These are phyloP conservation scores for Hippocampus comes DNA, from an alignment of 2,113 vertebrate species.

Conservation along the genomic window DNA sequence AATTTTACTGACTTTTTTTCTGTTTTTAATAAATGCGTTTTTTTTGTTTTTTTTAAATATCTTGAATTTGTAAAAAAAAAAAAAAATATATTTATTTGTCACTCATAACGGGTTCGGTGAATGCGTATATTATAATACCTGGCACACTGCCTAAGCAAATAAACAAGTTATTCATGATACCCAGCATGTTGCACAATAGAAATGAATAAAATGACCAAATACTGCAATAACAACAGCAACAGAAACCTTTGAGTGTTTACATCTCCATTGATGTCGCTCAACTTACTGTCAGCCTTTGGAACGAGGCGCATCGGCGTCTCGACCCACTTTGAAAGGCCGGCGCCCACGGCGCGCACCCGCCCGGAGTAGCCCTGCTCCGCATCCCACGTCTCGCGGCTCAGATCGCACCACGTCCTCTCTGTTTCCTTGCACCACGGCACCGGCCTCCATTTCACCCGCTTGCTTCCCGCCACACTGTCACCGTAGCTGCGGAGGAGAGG, in stretches of 20 bases:
- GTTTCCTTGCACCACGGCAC: constrained; percentile 74
- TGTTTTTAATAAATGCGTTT: too few relatives aligned
- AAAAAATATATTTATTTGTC: too few relatives aligned
- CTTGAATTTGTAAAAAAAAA: too few relatives aligned
- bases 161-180: too few relatives aligned
- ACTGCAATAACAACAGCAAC: too few relatives aligned
- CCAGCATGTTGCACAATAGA: too few relatives aligned
- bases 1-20: too few relatives aligned
- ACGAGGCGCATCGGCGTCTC: constrained; percentile 74
- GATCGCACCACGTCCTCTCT: constrained; percentile 78
- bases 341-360: constrained; percentile 73
- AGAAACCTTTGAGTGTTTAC: background rate
- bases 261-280: background rate
- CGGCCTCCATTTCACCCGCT: constrained; percentile 72
- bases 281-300: constrained; percentile 85
- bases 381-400: constrained; percentile 79
- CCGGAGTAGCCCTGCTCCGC: constrained; percentile 76
- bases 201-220: too few relatives aligned
- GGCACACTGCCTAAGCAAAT: too few relatives aligned
- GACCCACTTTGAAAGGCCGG: constrained; percentile 74
- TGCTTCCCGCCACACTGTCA: constrained; percentile 50
- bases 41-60: too few relatives aligned
- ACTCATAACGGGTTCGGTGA: too few relatives aligned
- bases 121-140: too few relatives aligned
- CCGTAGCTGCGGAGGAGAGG: constrained; percentile 77